These are phyloP conservation scores for Julus scanicus DNA, from an alignment of 2,888 invertebrate species.

Conservation along the genomic window DNA sequence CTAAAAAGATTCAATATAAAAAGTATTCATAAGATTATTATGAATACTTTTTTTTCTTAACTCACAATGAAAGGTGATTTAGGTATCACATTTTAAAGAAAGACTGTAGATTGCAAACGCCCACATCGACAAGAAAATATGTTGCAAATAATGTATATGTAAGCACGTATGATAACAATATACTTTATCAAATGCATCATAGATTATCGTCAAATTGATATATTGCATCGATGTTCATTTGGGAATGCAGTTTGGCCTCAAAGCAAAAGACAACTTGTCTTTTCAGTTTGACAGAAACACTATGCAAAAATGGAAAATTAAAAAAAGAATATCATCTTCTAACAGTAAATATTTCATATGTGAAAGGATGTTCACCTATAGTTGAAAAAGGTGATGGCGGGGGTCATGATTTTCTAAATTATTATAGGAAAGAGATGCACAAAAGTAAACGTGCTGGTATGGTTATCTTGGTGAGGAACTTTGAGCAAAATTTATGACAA, in stretches of 20 bases:
- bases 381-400: neutral
- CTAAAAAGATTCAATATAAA: neutral
- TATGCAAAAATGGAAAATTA: neutral
- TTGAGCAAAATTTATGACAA: constrained; percentile 14
- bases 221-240: neutral
- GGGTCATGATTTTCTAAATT: neutral
- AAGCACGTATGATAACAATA: neutral
- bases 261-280: neutral
- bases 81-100: too few species aligned
- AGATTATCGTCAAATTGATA: too few species aligned
- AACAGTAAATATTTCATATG: constrained; percentile 23
- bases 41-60: neutral
- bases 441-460: neutral
- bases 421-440: constrained; percentile 4
- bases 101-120: too few species aligned
- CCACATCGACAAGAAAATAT: neutral
- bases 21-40: too few species aligned
- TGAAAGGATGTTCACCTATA: neutral
- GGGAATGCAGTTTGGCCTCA: neutral
- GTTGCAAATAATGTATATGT: neutral
- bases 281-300: neutral
- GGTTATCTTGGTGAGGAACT: neutral
- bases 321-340: neutral
- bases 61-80: too few species aligned
- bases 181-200: too few species aligned